phyloP scores from a whole-genome alignment of 2,888 invertebrate genomes.

The Cosmia trapezina region DNA sequence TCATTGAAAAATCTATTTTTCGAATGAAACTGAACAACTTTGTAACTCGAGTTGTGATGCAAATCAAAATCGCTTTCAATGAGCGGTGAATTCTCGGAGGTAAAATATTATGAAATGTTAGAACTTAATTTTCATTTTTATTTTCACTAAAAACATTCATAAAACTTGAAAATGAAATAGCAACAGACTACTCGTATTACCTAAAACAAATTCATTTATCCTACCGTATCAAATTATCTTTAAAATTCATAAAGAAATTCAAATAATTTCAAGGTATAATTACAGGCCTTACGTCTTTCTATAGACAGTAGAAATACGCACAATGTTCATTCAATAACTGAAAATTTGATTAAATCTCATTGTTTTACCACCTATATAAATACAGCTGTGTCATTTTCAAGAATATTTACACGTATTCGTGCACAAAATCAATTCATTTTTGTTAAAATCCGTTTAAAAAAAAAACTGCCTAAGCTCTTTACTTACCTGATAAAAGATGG shows the following conservation, averaged over 20 bases:
- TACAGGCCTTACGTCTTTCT: not conserved
- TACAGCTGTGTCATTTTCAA: constrained; percentile 38
- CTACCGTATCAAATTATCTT: not conserved
- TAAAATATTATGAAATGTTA: not conserved
- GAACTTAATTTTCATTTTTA: not conserved
- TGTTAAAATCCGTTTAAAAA: not conserved
- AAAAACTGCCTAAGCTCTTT: no score
- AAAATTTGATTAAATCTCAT: constrained; percentile 38
- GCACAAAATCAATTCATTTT: constrained; percentile 1
- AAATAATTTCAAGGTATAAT: not conserved
- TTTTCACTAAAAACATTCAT: not conserved
- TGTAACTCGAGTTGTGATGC: not conserved
- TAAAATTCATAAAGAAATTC: not conserved
- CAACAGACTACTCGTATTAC: not conserved
- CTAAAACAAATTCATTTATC: not conserved
- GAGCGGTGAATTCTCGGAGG: not conserved
- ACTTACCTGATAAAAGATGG: not conserved
- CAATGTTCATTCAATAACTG: constrained; percentile 21
- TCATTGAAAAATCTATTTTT: not conserved
- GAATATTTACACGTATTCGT: not conserved
- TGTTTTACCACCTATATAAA: constrained; percentile 28
- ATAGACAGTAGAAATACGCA: constrained; percentile 4
- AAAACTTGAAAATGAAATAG: not conserved
- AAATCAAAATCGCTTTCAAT: constrained; percentile 7
- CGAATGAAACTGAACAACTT: not conserved